Evolutionary conservation across 2,888 invertebrate species (phyloP).

Genomic region (Sphaerophoria taeniata): DNA sequence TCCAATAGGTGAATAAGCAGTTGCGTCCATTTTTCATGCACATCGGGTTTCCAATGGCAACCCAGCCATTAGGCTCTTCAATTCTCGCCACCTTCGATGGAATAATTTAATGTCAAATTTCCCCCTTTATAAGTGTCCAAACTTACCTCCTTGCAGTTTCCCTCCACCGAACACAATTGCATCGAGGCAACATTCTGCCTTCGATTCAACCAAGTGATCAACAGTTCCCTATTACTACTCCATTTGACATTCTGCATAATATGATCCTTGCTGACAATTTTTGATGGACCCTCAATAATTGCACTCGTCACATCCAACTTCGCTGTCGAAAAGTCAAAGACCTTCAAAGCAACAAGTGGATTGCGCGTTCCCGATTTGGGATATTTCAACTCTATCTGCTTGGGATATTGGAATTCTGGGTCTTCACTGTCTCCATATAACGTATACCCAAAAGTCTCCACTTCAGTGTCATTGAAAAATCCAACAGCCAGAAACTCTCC

Average conservation of each 20-base stretch:
- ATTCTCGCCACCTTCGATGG: constrained; percentile 78
- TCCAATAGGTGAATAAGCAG: constrained; percentile 81
- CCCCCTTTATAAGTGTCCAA: background rate
- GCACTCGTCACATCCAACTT: constrained; percentile 79
- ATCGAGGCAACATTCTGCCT: constrained; percentile 87
- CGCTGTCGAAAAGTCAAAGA: constrained; percentile 84
- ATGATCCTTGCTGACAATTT: constrained; percentile 85
- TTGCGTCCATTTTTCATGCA: constrained; percentile 77
- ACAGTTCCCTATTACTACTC: constrained; percentile 87
- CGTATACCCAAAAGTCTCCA: constrained; percentile 86
- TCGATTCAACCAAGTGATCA: constrained; percentile 92
- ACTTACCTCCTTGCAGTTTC: constrained; percentile 77
- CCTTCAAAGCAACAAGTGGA: constrained; percentile 87
- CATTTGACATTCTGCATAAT: constrained; percentile 89
- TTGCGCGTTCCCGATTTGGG: constrained; percentile 91
- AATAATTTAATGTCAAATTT: background rate
- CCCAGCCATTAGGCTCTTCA: constrained; percentile 88
- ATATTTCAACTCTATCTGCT: constrained; percentile 87
- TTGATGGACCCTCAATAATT: constrained; percentile 84
- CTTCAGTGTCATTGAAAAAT: constrained; percentile 88
- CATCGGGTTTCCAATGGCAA: constrained; percentile 85
- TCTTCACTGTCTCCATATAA: constrained; percentile 87
- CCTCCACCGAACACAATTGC: constrained; percentile 77
- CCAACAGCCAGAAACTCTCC: constrained; percentile 88
- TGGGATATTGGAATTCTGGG: constrained; percentile 87